A percentile compares a stretch with the other conserved stretches of the same genome.
Evolutionary conservation across 2,797 vertebrate species (phyloP).

Genomic region (Sparidentex hasta): DNA sequence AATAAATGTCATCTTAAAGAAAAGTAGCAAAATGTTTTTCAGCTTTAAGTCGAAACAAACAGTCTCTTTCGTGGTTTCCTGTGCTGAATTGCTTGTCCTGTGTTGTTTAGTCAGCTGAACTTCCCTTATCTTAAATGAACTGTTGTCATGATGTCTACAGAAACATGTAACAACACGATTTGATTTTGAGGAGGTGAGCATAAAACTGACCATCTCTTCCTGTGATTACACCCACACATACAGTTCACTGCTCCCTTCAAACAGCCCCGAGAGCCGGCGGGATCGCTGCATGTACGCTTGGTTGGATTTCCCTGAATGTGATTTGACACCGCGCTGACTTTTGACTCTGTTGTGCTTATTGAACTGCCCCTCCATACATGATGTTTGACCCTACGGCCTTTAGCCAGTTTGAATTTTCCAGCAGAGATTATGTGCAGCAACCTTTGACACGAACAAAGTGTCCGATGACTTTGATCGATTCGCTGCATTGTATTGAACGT

Average conservation of each 20-base stretch:
- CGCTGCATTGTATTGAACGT: slow-evolving; percentile 20
- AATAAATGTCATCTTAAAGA: not conserved
- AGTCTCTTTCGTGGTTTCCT: not conserved
- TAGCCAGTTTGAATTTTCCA: slow-evolving; percentile 59
- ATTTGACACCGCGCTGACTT: slow-evolving; percentile 38
- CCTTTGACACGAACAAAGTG: slow-evolving; percentile 35
- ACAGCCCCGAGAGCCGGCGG: not conserved
- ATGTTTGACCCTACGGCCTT: slow-evolving; percentile 56
- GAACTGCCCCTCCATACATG: slow-evolving; percentile 34
- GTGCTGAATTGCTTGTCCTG: not conserved
- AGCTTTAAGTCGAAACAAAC: not conserved
- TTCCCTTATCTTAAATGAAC: not conserved
- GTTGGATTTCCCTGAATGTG: not conserved
- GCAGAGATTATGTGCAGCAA: slow-evolving; percentile 46
- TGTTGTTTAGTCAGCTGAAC: not conserved
- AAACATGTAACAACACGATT: not conserved
- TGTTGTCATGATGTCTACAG: not conserved
- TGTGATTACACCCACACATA: not conserved
- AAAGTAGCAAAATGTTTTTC: not conserved
- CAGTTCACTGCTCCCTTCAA: not conserved
- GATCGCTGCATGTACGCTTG: not conserved
- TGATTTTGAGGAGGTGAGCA: not conserved
- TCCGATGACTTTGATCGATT: slow-evolving; percentile 37
- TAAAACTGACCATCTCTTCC: not conserved
- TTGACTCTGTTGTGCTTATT: slow-evolving; percentile 52